A percentile compares a stretch with the other conserved stretches of the same genome.
These are phyloP conservation scores for Argentina silus DNA, from an alignment of 2,797 vertebrate species.

Conservation along the genomic window DNA sequence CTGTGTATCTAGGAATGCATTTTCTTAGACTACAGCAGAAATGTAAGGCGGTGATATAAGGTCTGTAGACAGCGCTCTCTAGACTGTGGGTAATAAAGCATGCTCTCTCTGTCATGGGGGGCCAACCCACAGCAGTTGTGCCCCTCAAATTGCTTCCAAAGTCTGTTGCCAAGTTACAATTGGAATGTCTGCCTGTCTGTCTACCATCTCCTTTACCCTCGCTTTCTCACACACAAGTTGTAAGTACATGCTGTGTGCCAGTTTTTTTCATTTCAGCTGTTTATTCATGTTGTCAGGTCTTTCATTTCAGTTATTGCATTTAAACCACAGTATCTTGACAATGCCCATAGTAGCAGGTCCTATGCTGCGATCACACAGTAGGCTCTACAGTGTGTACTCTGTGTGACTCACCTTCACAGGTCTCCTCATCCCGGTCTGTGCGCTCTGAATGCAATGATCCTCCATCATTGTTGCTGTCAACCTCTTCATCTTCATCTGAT, in stretches of 20 bases:
- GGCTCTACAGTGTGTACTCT: neutral
- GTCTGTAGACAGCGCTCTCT: conserved; percentile 83
- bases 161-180: conserved; percentile 79
- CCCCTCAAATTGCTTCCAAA: conserved; percentile 74
- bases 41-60: conserved; percentile 45
- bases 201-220: conserved; percentile 61
- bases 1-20: conserved; percentile 43
- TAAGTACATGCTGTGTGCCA: conserved; percentile 8
- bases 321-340: no score
- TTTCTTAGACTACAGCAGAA: conserved; percentile 43
- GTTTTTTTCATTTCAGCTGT: conserved; percentile 20
- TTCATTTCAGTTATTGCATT: no score
- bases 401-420: conserved; percentile 77
- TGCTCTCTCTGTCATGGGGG: conserved; percentile 82
- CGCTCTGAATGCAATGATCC: conserved; percentile 87
- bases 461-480: conserved; percentile 81
- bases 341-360: neutral
- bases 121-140: conserved; percentile 45
- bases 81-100: conserved; percentile 87
- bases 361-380: neutral
- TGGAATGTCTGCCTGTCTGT: conserved; percentile 62
- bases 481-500: conserved; percentile 80
- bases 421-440: conserved; percentile 90
- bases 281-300: conserved; percentile 20
- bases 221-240: conserved; percentile 45